Percentiles rank a stretch among this genome's conserved stretches.
These are phyloP conservation scores for Halocaridina rubra DNA, from an alignment of 2,888 invertebrate genomes.

Conservation along the genomic window DNA sequence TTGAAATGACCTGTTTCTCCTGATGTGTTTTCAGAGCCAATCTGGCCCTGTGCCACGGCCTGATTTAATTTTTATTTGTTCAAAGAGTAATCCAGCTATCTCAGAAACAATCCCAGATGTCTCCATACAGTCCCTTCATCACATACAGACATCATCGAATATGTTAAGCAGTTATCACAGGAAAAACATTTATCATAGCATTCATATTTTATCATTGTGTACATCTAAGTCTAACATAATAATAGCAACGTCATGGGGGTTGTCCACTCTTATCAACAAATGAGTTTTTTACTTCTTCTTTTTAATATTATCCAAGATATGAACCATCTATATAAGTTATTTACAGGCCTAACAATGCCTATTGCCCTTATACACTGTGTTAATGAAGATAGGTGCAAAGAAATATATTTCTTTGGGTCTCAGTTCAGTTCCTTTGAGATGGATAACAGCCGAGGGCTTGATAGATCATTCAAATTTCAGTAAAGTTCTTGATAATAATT, in stretches of 20 bases:
- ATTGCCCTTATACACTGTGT: constrained; percentile 60
- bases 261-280: constrained; percentile 42
- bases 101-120: no score
- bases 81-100: no score
- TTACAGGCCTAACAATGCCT: constrained; percentile 51
- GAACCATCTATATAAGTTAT: constrained; percentile 51
- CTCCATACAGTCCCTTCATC: no score
- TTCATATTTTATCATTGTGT: constrained; percentile 33
- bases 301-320: constrained; percentile 29
- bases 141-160: constrained; percentile 26
- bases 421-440: no score
- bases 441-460: no score
- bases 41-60: no score
- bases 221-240: constrained; percentile 4
- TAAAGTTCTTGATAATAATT: no score
- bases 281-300: not conserved
- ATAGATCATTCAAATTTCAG: no score
- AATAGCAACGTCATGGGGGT: constrained; percentile 31
- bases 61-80: no score
- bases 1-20: not conserved
- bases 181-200: constrained; percentile 45
- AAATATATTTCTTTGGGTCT: not conserved
- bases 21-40: no score
- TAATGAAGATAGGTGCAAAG: constrained; percentile 43
- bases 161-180: constrained; percentile 54